A percentile compares a stretch with the other conserved stretches of the same genome.
Evolutionary conservation across 2,888 invertebrate species (phyloP).

Genomic region (Aphelenchoides bicaudatus): DNA sequence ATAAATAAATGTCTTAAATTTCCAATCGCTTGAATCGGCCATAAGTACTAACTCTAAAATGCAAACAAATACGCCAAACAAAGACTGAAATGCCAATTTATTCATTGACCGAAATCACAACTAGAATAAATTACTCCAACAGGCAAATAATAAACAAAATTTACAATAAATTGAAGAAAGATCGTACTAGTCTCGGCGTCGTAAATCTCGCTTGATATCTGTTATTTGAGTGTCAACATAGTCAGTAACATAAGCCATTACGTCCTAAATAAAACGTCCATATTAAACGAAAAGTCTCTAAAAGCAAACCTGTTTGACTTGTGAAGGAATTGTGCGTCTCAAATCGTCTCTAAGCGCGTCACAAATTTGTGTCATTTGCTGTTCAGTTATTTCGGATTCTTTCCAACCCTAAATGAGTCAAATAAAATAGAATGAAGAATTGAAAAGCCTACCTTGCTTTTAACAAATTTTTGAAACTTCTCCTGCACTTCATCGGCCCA

Average conservation of each 20-base stretch:
- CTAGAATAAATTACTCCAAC: too few species aligned
- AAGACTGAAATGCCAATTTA: too few species aligned
- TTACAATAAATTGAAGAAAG: neutral
- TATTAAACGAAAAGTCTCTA: too few species aligned
- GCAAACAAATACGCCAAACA: too few species aligned
- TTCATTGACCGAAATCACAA: constrained; percentile 1
- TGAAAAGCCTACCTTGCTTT: constrained; percentile 7
- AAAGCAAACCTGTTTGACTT: constrained; percentile 13
- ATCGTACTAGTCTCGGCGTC: neutral
- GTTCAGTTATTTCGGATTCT: constrained; percentile 8
- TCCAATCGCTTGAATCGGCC: too few species aligned
- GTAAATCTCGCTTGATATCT: neutral
- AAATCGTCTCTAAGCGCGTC: constrained; percentile 4
- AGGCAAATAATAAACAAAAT: neutral
- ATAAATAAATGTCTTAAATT: too few species aligned
- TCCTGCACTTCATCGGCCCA: constrained; percentile 20
- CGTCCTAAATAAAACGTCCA: too few species aligned
- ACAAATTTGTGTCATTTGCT: constrained; percentile 6
- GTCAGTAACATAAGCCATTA: constrained; percentile 1
- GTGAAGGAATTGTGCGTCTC: constrained; percentile 5
- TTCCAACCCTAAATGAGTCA: constrained; percentile 9
- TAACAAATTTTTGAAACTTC: constrained; percentile 8
- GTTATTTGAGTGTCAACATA: constrained; percentile 1
- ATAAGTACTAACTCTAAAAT: too few species aligned
- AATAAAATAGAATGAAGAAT: neutral